Evolutionary conservation across 2,797 vertebrate genomes (phyloP).

Genomic region (Naso thynnoides): DNA sequence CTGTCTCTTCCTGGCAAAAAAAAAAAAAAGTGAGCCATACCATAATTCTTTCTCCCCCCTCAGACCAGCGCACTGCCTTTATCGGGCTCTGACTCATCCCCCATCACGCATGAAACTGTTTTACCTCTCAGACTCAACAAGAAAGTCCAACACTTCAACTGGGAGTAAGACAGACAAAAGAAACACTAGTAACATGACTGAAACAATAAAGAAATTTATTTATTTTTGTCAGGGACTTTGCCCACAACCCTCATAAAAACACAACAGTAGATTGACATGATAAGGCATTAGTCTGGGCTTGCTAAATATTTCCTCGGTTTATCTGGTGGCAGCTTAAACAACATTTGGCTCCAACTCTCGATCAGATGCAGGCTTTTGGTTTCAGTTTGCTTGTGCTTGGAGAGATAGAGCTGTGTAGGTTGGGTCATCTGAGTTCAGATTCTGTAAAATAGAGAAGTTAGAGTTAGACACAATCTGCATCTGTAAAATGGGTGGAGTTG

Average conservation of each 20-base stretch:
- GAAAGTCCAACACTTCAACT: neutral
- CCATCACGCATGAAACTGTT: neutral
- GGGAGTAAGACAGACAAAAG: neutral
- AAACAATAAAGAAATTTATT: accelerated
- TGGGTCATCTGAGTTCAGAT: conserved; percentile 6
- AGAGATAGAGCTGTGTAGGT: conserved; percentile 50
- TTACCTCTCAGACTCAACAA: neutral
- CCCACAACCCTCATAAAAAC: neutral
- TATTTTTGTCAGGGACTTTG: neutral
- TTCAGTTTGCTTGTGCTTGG: conserved; percentile 1
- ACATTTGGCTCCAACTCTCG: neutral
- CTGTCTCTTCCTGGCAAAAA: conserved; percentile 3
- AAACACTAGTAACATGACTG: neutral
- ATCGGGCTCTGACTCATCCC: neutral
- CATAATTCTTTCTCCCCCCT: too few relatives aligned
- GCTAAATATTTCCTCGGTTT: neutral
- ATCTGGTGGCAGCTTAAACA: conserved; percentile 46
- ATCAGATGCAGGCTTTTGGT: neutral
- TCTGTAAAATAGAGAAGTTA: neutral
- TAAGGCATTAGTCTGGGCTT: too few relatives aligned
- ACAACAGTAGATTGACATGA: neutral
- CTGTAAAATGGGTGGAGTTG: neutral
- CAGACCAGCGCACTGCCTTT: neutral
- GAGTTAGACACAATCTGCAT: neutral
- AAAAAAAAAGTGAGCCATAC: too few relatives aligned